A percentile compares a stretch with the other conserved stretches of the same genome.
Evolutionary conservation across 1,140 invertebrate genomes (phyloP).

Genomic region (Homarus americanus): DNA sequence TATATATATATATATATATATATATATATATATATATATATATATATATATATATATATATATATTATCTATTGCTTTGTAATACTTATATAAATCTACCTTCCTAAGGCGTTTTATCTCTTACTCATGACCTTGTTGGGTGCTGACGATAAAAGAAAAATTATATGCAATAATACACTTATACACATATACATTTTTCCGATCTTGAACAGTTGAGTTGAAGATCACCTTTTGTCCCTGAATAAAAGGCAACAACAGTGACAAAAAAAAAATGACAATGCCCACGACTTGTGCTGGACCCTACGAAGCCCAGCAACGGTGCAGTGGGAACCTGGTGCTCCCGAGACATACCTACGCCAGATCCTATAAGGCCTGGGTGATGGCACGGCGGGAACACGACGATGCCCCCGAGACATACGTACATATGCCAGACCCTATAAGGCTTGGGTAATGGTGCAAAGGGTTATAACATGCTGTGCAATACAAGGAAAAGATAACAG

Average conservation of each 20-base stretch:
- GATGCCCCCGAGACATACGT: too few species aligned
- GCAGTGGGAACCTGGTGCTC: not conserved
- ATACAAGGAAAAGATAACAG: constrained; percentile 36
- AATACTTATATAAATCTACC: too few species aligned
- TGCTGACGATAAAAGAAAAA: not conserved
- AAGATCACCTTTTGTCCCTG: constrained; percentile 42
- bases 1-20: constrained; percentile 4
- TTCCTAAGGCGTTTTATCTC: too few species aligned
- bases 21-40: constrained; percentile 24
- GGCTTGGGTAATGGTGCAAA: constrained; percentile 21
- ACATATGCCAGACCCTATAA: not conserved
- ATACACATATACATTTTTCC: not conserved
- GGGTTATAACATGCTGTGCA: constrained; percentile 22
- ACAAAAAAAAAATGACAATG: constrained; percentile 51
- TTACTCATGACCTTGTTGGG: too few species aligned
- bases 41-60: constrained; percentile 24
- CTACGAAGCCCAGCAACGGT: constrained; percentile 10
- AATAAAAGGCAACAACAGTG: constrained; percentile 55
- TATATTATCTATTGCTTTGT: not conserved
- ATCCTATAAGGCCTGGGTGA: not conserved
- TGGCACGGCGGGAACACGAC: constrained; percentile 7
- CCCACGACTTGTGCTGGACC: constrained; percentile 9
- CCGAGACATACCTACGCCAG: not conserved
- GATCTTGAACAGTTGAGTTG: not conserved
- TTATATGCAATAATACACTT: not conserved